Evolutionary conservation across 2,888 invertebrate genomes (phyloP), one percentile per base, ranked within the genome.

Genomic region (Nomada ferruginata): DNA sequence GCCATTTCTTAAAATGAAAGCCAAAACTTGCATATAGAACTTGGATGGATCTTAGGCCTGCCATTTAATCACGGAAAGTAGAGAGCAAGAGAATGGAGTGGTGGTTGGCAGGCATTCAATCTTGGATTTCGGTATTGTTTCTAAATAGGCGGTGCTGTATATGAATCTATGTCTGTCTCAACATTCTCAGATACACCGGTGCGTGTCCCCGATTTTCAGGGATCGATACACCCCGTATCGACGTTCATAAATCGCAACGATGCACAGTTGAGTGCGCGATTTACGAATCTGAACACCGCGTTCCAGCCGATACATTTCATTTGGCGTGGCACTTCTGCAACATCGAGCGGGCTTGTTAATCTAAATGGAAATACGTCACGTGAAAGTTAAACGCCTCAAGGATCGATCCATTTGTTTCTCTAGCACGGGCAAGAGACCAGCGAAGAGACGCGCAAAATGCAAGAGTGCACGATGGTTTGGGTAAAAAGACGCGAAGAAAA

Each of bases 381-480:
- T 42, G 61, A 65, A 76, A 79, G 72, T 72, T 81, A 78, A 81
- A 66, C 72, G 79, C 47, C 47, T 68, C n/a, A 23, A 64, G 71
- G 80, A 66, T 44, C 76, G 76, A 73, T 86, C 84, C 89, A 87
- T 89, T 90, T 89, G 85, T 87, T 36, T 36, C 88, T 85, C 69
- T 79, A 85, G 84, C 86, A 86, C 84, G 87, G 86, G 89, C 83
- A 84, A 87, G 89, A 82, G 87, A 79, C 73, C 79, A 76, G 81
- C 82, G 84, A 85, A 84, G 83, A 79, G 85, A 86, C 83, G 86
- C 84, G 84, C 85, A 85, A 84, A 81, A 89, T 80, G 85, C 87
- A 86, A 88, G 88, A 88, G 88, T 85, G 88, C 84, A 88, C 88
- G 87, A 86, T 84, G 79, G 86, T 89, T 88, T 83, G 84, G 84